Evolutionary conservation across 2,797 vertebrate species (phyloP).

Genomic region (Zalophus californianus): DNA sequence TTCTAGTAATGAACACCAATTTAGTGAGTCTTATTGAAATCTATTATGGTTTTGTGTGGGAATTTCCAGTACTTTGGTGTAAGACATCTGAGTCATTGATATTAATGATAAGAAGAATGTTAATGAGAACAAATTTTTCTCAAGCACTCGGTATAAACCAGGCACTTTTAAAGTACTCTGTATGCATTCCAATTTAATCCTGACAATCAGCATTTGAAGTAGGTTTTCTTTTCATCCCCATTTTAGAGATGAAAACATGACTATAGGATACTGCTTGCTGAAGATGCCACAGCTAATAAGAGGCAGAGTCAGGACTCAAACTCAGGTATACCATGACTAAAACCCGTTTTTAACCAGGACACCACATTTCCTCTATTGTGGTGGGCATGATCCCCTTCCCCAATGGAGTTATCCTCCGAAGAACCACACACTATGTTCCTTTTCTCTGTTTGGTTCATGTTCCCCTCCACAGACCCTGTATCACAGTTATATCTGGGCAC

Average conservation of each 20-base stretch:
- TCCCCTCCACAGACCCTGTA: background rate
- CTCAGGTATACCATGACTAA: background rate
- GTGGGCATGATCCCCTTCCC: background rate
- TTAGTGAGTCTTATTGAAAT: background rate
- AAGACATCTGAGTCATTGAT: background rate
- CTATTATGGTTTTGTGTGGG: background rate
- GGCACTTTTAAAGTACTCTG: background rate
- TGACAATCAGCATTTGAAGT: background rate
- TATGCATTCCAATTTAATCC: background rate
- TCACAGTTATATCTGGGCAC: too few species aligned
- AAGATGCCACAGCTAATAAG: background rate
- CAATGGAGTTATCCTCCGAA: background rate
- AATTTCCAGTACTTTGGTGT: background rate
- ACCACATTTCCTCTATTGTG: fast-evolving
- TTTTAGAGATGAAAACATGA: background rate
- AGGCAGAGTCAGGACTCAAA: background rate
- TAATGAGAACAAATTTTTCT: background rate
- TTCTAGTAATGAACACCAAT: background rate
- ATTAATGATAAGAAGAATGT: background rate
- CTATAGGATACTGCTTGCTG: background rate
- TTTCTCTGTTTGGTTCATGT: background rate
- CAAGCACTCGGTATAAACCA: background rate
- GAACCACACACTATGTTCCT: fast-evolving
- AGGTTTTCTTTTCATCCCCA: background rate
- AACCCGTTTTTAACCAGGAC: background rate